Conservation (phyloP, 2,888 invertebrate genomes). For the Meiosimyza decipiens region DNA sequence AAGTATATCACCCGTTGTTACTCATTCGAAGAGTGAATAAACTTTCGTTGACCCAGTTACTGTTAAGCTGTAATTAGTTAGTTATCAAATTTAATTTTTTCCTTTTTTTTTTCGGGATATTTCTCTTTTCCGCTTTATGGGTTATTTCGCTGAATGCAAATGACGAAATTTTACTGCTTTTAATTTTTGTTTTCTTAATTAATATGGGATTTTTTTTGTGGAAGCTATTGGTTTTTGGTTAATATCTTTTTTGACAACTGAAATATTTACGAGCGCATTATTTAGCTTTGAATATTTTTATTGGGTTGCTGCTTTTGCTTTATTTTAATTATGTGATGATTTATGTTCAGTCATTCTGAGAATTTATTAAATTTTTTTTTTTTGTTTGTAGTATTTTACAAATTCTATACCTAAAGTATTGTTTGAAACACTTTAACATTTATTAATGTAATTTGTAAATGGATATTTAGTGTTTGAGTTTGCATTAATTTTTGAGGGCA, state of each 20-base stretch:
- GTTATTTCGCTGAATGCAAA: not conserved
- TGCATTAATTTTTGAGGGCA: too few relatives aligned
- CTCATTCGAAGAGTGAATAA: slow-evolving; percentile 17
- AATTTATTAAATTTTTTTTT: not conserved
- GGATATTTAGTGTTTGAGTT: too few relatives aligned
- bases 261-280: not conserved
- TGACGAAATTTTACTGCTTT: slow-evolving; percentile 14
- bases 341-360: slow-evolving; percentile 1
- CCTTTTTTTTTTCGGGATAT: slow-evolving; percentile 1
- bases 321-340: slow-evolving; percentile 10
- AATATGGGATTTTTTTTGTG: not conserved
- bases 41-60: slow-evolving; percentile 24
- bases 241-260: slow-evolving; percentile 1
- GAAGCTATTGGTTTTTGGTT: slow-evolving; percentile 5
- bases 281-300: not conserved
- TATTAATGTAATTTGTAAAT: too few relatives aligned
- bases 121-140: not conserved
- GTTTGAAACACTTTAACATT: too few relatives aligned
- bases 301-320: not conserved
- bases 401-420: too few relatives aligned
- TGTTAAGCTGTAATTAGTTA: slow-evolving; percentile 10
- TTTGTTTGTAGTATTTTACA: not conserved
- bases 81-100: not conserved
- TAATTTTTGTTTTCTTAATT: not conserved
- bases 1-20: too few relatives aligned